Evolutionary conservation across 2,888 invertebrate genomes (phyloP), one percentile per base, ranked within the genome.

Genomic region (Urechis unicinctus): DNA sequence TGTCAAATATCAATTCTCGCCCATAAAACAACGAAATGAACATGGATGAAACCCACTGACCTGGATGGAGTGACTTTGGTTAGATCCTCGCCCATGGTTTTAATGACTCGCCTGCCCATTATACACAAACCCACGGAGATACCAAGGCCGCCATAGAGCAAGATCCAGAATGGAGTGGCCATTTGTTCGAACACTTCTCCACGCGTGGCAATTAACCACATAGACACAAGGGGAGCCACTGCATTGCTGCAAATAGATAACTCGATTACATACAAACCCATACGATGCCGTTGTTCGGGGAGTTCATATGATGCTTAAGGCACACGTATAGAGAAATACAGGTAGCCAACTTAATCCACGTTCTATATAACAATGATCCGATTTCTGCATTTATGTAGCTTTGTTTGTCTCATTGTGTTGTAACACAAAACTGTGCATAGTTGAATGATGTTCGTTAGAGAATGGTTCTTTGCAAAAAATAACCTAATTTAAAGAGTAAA

Each of bases 1-100:
- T 9, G 22, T 5, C 45, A 44, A 44, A 9, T 5, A 44, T 5
- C 5, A 5, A 25, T 41, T 22, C 36, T 36, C 41, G 17, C 9
- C 9, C 5, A 17, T 13, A 13, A 24, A 5, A 6, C 31, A 5
- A 13, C 21, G 9, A 36, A 9, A 13, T 6, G 4, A 22, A 36
- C 22, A 41, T 17, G 4, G 6, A 6, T 9, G 29, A 13, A 13
- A 17, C 3, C 5, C 21, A 41, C 64, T 53, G 50, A 94, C 93
- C 92, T 93, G 64, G 93, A 91, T 17, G 97, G 93, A 30, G 96
- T 97, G 65, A 98, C 94, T 79, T 88, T 91, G 47, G 96, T 94
- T 60, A 98, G 85, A 81, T 97, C 96, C 78, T 94, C 91, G 46
- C 97, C 97, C 68, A 98, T 88, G 0, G 97, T 97, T 78, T 91